Evolutionary conservation across 2,888 invertebrate species (phyloP).

Genomic region (Drosophila longiperda): DNA sequence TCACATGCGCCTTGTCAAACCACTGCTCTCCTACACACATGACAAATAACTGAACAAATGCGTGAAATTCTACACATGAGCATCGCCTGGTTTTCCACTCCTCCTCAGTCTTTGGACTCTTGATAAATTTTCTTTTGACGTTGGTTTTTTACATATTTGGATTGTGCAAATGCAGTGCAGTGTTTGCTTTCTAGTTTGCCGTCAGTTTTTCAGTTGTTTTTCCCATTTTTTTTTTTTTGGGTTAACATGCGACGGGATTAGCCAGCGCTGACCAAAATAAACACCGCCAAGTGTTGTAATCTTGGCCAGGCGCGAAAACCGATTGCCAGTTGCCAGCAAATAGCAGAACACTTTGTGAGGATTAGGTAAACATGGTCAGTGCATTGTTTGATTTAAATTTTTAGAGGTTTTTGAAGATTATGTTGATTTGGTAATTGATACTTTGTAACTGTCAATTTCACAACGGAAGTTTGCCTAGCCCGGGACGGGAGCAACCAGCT

Average conservation of each 20-base stretch:
- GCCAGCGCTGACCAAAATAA: conserved; percentile 69
- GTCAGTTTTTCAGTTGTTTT: conserved; percentile 15
- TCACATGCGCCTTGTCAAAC: conserved; percentile 67
- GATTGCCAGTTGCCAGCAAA: conserved; percentile 28
- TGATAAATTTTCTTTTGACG: conserved; percentile 33
- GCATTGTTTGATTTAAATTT: conserved; percentile 37
- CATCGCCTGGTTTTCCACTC: background rate
- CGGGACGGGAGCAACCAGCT: background rate
- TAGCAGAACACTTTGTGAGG: conserved; percentile 55
- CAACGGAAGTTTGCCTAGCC: conserved; percentile 62
- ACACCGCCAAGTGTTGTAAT: conserved; percentile 66
- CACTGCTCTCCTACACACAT: conserved; percentile 58
- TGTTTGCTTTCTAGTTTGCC: conserved; percentile 41
- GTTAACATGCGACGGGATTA: conserved; percentile 67
- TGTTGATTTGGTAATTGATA: conserved; percentile 74
- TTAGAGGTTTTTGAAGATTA: conserved; percentile 13
- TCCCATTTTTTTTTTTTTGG: conserved; percentile 61
- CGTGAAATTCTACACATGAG: conserved; percentile 70
- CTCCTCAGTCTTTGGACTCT: conserved; percentile 2
- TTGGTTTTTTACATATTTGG: conserved; percentile 33
- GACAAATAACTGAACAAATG: conserved; percentile 76
- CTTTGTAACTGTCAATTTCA: conserved; percentile 20
- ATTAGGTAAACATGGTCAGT: conserved; percentile 55
- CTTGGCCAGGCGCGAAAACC: conserved; percentile 64
- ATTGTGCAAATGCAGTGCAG: conserved; percentile 54